These are phyloP conservation scores for Oryzias javanicus DNA, from an alignment of 2,113 vertebrate species.

Conservation along the genomic window DNA sequence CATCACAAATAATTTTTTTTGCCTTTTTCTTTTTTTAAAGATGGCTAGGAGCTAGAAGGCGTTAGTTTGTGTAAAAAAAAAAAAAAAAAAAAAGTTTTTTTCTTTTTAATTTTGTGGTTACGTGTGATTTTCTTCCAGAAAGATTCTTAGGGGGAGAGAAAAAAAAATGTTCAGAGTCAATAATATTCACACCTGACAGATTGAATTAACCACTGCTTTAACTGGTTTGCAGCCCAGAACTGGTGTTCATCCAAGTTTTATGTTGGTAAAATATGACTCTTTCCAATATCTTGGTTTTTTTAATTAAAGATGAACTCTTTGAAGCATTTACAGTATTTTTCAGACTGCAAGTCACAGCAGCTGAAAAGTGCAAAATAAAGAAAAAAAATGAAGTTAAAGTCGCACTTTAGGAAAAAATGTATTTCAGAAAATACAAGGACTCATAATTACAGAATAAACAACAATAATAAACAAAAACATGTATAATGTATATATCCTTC, in stretches of 20 bases:
- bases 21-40: constrained; percentile 3
- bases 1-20: too few species aligned
- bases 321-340: too few species aligned
- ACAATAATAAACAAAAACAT: too few species aligned
- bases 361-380: too few species aligned
- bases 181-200: constrained; percentile 27
- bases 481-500: too few species aligned
- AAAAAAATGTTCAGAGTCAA: constrained; percentile 10
- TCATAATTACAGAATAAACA: too few species aligned
- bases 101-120: constrained; percentile 45
- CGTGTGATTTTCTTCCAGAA: constrained; percentile 32
- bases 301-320: too few species aligned
- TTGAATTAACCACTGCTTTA: constrained; percentile 23
- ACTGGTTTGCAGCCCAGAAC: constrained; percentile 9
- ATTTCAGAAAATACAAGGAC: too few species aligned
- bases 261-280: background rate
- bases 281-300: background rate
- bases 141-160: constrained; percentile 1
- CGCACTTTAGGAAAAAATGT: too few species aligned
- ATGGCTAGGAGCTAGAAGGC: constrained; percentile 26
- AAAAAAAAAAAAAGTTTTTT: background rate
- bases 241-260: constrained; percentile 6
- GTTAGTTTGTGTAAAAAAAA: too few species aligned
- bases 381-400: too few species aligned
- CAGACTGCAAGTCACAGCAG: too few species aligned